Conservation (phyloP, 2,797 vertebrate species). For the Gallirallus australis region DNA sequence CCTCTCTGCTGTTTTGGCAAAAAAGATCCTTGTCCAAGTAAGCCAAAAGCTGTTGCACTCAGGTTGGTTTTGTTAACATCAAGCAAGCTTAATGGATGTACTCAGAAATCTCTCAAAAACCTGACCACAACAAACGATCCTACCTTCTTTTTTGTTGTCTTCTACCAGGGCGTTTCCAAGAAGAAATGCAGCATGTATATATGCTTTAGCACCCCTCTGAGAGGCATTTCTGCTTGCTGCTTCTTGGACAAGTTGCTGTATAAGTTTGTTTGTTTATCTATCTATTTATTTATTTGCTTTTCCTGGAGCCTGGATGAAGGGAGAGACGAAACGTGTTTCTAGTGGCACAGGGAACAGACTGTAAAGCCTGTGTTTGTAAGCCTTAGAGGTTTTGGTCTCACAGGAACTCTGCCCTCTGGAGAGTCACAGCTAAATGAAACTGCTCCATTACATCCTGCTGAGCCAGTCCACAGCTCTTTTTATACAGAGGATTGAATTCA, state of each 20-base stretch:
- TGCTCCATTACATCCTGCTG: background rate
- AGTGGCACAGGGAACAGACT: constrained; percentile 31
- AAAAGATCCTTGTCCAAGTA: background rate
- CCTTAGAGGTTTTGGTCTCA: background rate
- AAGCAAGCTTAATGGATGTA: constrained; percentile 37
- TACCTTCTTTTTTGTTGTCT: background rate
- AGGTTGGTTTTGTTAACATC: constrained; percentile 2
- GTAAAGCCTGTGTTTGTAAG: constrained; percentile 1
- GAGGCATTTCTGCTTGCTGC: constrained; percentile 23
- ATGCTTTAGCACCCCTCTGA: constrained; percentile 48
- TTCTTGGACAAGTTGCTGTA: constrained; percentile 32
- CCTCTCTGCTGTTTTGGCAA: background rate
- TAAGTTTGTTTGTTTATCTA: background rate
- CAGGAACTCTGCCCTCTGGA: constrained; percentile 39
- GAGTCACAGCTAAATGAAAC: constrained; percentile 43
- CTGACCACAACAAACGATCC: constrained; percentile 22
- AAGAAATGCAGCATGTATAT: constrained; percentile 58
- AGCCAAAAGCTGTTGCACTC: background rate
- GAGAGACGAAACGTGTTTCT: background rate
- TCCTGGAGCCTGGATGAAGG: background rate
- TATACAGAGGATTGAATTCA: constrained; percentile 23
- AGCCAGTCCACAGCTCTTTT: background rate
- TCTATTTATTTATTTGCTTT: background rate
- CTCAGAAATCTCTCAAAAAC: constrained; percentile 46
- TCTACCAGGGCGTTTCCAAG: constrained; percentile 38